Conservation (phyloP, 92 coral and sea anemone genomes). For the Palythoa grandis region DNA sequence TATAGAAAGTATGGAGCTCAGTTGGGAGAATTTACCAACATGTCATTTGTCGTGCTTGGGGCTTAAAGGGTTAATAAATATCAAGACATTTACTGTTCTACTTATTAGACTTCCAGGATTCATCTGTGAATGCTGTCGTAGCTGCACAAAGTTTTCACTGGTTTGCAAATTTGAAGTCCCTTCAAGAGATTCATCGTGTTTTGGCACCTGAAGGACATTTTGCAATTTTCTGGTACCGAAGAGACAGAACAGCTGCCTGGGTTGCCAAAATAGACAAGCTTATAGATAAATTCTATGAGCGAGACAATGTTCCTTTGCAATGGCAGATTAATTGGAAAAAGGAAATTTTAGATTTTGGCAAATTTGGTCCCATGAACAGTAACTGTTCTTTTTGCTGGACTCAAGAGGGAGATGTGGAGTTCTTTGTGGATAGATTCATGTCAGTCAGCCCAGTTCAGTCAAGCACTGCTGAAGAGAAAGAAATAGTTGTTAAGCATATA, state of each 20-base stretch:
- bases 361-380: conserved; percentile 25
- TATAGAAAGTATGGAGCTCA: too few species aligned
- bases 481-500: conserved; percentile 15
- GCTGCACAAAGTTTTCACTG: conserved; percentile 44
- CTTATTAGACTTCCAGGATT: not conserved
- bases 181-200: conserved; percentile 32
- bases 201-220: conserved; percentile 31
- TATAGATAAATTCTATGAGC: conserved; percentile 20
- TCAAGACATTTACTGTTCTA: not conserved
- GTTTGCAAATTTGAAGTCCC: conserved; percentile 35
- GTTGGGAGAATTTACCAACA: too few species aligned
- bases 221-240: conserved; percentile 23
- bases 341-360: conserved; percentile 23
- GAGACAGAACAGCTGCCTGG: conserved; percentile 32
- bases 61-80: too few species aligned
- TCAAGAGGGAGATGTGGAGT: conserved; percentile 8
- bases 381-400: conserved; percentile 24
- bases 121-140: conserved; percentile 28
- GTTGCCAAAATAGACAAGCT: conserved; percentile 18
- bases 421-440: conserved; percentile 34
- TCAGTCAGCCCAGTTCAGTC: conserved; percentile 18
- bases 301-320: conserved; percentile 31
- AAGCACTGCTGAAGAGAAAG: conserved; percentile 29
- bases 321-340: conserved; percentile 32
- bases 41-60: too few species aligned